Percentiles rank a stretch among this genome's conserved stretches.
Evolutionary conservation across 2,113 vertebrate genomes (phyloP).

Genomic region (Oncorhynchus nerka): DNA sequence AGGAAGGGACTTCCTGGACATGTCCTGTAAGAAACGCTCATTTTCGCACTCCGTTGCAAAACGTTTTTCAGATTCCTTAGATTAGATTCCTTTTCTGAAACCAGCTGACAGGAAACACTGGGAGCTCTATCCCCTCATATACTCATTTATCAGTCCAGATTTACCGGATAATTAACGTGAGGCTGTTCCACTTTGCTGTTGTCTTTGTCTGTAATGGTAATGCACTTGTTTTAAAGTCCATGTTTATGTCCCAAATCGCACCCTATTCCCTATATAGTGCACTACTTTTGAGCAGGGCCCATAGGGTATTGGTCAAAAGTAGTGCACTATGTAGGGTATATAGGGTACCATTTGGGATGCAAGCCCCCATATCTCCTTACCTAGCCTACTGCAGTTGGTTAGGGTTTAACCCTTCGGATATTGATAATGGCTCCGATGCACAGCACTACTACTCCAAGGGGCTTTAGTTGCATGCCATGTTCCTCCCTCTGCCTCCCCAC

Average conservation of each 20-base stretch:
- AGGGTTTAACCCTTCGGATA: neutral
- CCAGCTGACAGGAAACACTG: constrained; percentile 15
- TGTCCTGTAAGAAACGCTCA: too few species aligned
- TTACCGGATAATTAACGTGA: constrained; percentile 2
- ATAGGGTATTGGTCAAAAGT: too few species aligned
- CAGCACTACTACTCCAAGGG: neutral
- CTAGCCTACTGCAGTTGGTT: neutral
- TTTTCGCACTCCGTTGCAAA: too few species aligned
- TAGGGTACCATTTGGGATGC: too few species aligned
- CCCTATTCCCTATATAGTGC: too few species aligned
- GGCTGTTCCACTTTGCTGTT: constrained; percentile 9
- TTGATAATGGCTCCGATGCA: neutral
- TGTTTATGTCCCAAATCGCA: too few species aligned
- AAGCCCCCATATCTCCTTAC: too few species aligned
- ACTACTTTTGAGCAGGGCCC: too few species aligned
- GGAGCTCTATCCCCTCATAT: neutral
- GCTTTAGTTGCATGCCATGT: neutral
- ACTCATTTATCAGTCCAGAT: constrained; percentile 11
- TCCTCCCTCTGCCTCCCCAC: neutral
- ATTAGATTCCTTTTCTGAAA: constrained; percentile 39
- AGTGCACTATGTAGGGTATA: too few species aligned
- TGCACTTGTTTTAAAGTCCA: constrained; percentile 1
- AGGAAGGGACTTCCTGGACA: too few species aligned
- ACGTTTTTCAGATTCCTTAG: constrained; percentile 29
- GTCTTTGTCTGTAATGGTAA: neutral